phyloP scores from a whole-genome alignment of 2,113 vertebrate genomes.

The Deroptyus accipitrinus region DNA sequence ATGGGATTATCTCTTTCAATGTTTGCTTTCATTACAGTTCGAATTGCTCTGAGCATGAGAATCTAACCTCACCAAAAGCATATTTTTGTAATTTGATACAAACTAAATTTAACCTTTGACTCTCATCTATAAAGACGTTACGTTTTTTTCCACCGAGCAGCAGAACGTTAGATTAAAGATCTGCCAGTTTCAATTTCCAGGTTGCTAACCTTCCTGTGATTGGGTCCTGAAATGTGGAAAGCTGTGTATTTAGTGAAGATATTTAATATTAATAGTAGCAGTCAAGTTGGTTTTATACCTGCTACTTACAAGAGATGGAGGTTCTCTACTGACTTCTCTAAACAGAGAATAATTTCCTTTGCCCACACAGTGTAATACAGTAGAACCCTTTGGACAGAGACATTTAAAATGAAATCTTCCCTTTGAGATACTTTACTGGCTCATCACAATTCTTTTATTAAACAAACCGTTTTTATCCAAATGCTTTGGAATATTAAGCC shows the following conservation, averaged over 20 bases:
- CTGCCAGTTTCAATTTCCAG: constrained; percentile 74
- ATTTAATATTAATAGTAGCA: not conserved
- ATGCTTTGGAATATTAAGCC: constrained; percentile 53
- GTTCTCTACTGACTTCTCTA: not conserved
- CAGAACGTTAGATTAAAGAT: constrained; percentile 70
- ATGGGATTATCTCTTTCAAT: constrained; percentile 79
- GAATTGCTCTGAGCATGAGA: constrained; percentile 77
- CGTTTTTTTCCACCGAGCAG: constrained; percentile 62
- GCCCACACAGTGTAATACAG: not conserved
- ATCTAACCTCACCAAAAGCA: constrained; percentile 78
- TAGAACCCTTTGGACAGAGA: not conserved
- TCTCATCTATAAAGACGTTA: constrained; percentile 76
- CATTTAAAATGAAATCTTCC: not conserved
- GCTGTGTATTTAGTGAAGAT: not conserved
- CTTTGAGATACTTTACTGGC: not conserved
- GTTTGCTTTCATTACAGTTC: constrained; percentile 80
- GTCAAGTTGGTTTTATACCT: not conserved
- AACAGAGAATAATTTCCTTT: not conserved
- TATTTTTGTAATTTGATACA: constrained; percentile 82
- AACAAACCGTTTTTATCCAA: constrained; percentile 33
- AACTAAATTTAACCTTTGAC: constrained; percentile 82
- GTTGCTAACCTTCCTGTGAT: constrained; percentile 68
- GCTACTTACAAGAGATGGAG: not conserved
- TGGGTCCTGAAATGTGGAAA: constrained; percentile 44
- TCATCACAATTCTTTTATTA: not conserved